Conservation (phyloP, 2,797 vertebrate genomes). For the Vireo griseus region DNA sequence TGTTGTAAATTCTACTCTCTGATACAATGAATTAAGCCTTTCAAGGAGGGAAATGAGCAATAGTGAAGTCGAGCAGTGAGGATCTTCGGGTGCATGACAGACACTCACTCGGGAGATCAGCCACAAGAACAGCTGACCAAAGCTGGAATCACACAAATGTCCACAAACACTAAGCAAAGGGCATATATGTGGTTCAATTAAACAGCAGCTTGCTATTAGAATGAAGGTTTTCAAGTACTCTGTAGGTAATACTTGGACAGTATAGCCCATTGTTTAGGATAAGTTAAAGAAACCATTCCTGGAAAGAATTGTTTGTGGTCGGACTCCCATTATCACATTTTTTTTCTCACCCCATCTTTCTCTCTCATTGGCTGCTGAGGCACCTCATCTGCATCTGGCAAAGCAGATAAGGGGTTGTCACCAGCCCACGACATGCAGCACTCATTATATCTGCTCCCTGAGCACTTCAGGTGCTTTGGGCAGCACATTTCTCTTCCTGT, state of each 20-base stretch:
- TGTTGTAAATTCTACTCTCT: neutral
- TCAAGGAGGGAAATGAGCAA: neutral
- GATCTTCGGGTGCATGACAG: neutral
- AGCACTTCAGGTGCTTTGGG: neutral
- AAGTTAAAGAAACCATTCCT: neutral
- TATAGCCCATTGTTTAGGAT: neutral
- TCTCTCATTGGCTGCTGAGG: neutral
- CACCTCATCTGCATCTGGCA: neutral
- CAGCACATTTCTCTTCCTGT: neutral
- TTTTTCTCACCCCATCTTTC: conserved; percentile 16
- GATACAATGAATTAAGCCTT: neutral
- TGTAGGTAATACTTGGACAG: neutral
- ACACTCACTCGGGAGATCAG: neutral
- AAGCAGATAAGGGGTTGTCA: neutral
- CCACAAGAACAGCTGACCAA: neutral
- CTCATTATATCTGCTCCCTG: neutral
- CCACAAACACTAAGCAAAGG: neutral
- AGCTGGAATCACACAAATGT: neutral
- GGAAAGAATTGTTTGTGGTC: conserved; percentile 16
- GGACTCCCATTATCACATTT: neutral
- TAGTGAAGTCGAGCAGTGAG: neutral
- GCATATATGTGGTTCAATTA: neutral
- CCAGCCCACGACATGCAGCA: neutral
- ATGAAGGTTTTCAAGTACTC: neutral
- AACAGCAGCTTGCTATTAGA: conserved; percentile 9